These are phyloP conservation scores for Gnathonemus longibarbis DNA, from an alignment of 2,113 vertebrate genomes.

Conservation along the genomic window DNA sequence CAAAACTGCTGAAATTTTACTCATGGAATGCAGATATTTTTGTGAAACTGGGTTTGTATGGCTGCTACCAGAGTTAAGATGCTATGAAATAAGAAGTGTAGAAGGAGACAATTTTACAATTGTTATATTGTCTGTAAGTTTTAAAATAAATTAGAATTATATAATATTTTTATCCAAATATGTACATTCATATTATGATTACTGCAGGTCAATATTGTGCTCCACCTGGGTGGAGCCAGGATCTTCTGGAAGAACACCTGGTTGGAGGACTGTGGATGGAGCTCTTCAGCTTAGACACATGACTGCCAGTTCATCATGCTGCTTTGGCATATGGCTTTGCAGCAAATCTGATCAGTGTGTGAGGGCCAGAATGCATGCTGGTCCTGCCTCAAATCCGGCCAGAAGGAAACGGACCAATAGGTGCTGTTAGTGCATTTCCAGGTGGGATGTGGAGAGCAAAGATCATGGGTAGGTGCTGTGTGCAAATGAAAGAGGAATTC, in stretches of 20 bases:
- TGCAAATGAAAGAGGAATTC: neutral
- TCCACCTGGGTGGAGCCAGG: neutral
- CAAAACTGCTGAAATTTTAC: neutral
- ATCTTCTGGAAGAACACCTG: constrained; percentile 1
- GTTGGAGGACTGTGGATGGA: neutral
- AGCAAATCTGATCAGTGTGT: constrained; percentile 64
- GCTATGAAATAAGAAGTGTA: neutral
- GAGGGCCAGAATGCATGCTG: constrained; percentile 52
- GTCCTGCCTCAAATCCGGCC: constrained; percentile 34
- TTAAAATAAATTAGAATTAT: neutral
- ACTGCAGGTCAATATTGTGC: neutral
- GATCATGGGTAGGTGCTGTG: neutral
- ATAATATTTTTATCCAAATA: neutral
- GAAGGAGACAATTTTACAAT: neutral
- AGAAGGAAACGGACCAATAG: constrained; percentile 5
- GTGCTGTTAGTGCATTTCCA: neutral
- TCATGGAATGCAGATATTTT: neutral
- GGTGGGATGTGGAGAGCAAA: neutral
- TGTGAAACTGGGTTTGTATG: neutral
- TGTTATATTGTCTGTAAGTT: neutral
- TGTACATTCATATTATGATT: neutral
- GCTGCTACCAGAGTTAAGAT: neutral
- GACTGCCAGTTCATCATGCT: constrained; percentile 55
- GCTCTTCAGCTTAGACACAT: constrained; percentile 3
- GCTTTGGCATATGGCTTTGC: constrained; percentile 63